Conservation (phyloP, 2,888 invertebrate species). For the Bedellia somnulentella region DNA sequence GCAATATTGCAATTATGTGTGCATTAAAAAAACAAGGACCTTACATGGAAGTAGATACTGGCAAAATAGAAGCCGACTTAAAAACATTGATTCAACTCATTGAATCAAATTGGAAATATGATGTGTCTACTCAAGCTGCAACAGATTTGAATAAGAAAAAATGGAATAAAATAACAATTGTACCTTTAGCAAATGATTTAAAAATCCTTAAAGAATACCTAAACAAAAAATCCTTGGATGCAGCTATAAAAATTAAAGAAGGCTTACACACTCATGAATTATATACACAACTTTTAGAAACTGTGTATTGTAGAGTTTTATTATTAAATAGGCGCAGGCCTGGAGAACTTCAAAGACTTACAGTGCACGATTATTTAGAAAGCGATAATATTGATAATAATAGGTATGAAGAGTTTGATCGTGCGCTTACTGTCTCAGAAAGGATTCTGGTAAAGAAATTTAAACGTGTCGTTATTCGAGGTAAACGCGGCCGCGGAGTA, state of each 20-base stretch:
- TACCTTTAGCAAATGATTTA: conserved; percentile 11
- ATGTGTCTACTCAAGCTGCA: conserved; percentile 9
- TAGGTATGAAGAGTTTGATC: conserved; percentile 12
- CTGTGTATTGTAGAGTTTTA: not conserved
- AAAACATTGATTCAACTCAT: conserved; percentile 4
- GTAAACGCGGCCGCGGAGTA: conserved; percentile 15
- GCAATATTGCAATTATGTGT: conserved; percentile 15
- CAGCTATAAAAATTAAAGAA: not conserved
- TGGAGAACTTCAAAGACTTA: conserved; percentile 5
- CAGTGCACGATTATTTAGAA: conserved; percentile 9
- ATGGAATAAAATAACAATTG: conserved; percentile 10
- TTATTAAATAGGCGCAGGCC: conserved; percentile 1
- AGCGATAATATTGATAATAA: conserved; percentile 7
- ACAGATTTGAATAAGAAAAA: conserved; percentile 10
- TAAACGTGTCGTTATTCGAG: conserved; percentile 16
- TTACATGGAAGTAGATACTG: conserved; percentile 8
- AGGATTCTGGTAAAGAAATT: conserved; percentile 14
- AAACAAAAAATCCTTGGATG: conserved; percentile 2
- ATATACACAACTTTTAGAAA: not conserved
- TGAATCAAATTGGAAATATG: conserved; percentile 7
- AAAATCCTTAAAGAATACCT: conserved; percentile 12
- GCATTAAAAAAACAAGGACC: conserved; percentile 13
- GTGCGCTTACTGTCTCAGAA: conserved; percentile 12
- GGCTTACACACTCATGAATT: not conserved
- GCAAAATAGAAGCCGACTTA: conserved; percentile 3